Base-by-base conservation (phyloP, 2,113 vertebrate genomes). In the Megalops atlanticus region DNA sequence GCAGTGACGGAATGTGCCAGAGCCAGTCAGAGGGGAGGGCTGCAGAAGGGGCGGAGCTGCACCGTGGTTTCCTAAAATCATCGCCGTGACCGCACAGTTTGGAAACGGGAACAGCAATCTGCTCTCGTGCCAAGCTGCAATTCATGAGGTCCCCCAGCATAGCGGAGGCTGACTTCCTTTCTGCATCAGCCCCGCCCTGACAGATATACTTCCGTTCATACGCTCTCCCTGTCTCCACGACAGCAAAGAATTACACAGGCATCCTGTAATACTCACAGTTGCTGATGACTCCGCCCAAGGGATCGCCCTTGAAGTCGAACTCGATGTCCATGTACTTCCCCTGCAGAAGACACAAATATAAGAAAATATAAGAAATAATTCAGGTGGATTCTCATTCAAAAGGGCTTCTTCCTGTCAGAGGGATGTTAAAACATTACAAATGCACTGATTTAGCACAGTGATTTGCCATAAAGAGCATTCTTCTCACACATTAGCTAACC, bases 321-420 rank as follows among this genome's bases (percentile, higher is more conserved):
- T 99, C 98, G 43, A 99, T 98, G 89, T 99, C 98, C 98, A 99
- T 99, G 85, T 99, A 99, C 88, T 99, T 99, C n/a, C 98, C 98
- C 98, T 99, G 93, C 76, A 36, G 58, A 92, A 49, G 39, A 68
- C 74, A 81, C 76, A 87, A 74, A 36, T 21, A 33, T n/a, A 33
- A 75, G 8, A 58, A 47, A 39, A 64, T 74, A 40, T 8, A 58
- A 47, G 31, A 64, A 40, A 40, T 8, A 2, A 76, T 87, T 83
- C 86, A 40, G 11, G 41, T 39, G 3, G 7, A 24, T 11, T n/a
- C 24, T 11, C 8, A 64, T 64, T n/a, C 58, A 64, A 64, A 64
- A 27, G 58, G 24, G 8, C 7, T 31, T 64, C 21, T 10, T 27
- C n/a, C 58, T 16, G 2, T 64, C 7, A 11, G 31, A 31, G 49